These are phyloP conservation scores for Teleiodes luculella DNA, from an alignment of 2,888 invertebrate species.

Conservation along the genomic window DNA sequence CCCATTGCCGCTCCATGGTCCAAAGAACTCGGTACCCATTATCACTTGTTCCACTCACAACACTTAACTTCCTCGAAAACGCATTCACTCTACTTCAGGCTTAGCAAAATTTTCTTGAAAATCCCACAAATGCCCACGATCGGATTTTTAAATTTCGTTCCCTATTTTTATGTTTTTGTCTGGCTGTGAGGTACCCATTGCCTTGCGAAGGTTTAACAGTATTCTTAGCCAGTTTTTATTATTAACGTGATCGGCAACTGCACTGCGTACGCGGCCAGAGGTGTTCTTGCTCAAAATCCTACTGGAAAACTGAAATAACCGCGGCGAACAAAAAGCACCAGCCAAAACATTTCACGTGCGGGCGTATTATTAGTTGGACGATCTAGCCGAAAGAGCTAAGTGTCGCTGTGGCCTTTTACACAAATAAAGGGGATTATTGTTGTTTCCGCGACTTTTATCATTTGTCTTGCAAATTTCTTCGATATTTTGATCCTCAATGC, in stretches of 20 bases:
- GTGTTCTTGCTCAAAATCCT: constrained; percentile 74
- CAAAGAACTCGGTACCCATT: constrained; percentile 73
- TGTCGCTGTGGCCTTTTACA: constrained; percentile 63
- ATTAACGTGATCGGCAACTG: constrained; percentile 36
- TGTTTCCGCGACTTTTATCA: constrained; percentile 43
- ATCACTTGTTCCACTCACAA: constrained; percentile 45
- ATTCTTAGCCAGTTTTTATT: neutral
- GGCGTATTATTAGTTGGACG: constrained; percentile 78
- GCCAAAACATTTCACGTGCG: constrained; percentile 78
- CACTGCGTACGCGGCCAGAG: constrained; percentile 68
- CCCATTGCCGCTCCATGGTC: constrained; percentile 53
- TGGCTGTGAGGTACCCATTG: constrained; percentile 39
- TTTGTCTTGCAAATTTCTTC: constrained; percentile 32
- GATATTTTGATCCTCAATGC: constrained; percentile 31
- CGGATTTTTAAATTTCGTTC: constrained; percentile 34
- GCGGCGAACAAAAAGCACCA: constrained; percentile 77
- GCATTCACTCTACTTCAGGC: constrained; percentile 60
- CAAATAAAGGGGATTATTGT: constrained; percentile 51
- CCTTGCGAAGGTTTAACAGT: constrained; percentile 18
- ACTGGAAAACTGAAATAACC: constrained; percentile 79
- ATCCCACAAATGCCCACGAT: constrained; percentile 30
- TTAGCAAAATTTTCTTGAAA: constrained; percentile 35
- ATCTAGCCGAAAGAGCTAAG: constrained; percentile 75
- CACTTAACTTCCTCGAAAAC: constrained; percentile 58
- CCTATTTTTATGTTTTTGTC: constrained; percentile 39